Conservation (phyloP, 2,113 vertebrate genomes). For the Grallaria varia region DNA sequence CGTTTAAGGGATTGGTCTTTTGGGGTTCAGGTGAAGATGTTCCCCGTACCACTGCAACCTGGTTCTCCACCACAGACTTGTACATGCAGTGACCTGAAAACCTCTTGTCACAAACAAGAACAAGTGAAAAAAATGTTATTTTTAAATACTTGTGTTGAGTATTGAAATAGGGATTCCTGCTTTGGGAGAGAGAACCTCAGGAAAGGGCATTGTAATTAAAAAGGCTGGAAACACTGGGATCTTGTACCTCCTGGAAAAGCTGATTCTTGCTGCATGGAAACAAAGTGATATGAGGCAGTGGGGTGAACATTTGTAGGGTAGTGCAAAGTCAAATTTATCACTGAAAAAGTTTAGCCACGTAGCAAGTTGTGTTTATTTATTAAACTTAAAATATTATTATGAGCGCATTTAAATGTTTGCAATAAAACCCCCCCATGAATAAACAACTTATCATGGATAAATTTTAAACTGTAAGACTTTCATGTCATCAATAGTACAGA, state of each 20-base stretch:
- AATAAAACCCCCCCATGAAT: neutral
- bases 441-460: neutral
- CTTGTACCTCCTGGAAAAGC: neutral
- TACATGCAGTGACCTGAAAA: neutral
- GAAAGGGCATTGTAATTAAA: neutral
- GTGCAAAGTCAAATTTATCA: neutral
- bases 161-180: neutral
- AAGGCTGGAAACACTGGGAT: neutral
- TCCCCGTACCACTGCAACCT: neutral
- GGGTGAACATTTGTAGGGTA: neutral
- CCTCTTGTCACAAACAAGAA: neutral
- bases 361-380: neutral
- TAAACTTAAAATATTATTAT: neutral
- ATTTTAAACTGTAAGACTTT: neutral
- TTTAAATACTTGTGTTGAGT: neutral
- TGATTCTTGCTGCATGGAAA: neutral
- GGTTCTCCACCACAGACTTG: neutral
- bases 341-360: neutral
- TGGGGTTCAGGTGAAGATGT: neutral
- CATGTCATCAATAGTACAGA: neutral
- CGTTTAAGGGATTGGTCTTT: neutral
- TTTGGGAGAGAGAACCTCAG: neutral
- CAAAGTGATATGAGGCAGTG: neutral
- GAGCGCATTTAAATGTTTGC: neutral
- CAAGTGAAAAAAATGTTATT: neutral